Conservation (phyloP, 1,140 invertebrate species). For the Caenorhabditis briggsae region DNA sequence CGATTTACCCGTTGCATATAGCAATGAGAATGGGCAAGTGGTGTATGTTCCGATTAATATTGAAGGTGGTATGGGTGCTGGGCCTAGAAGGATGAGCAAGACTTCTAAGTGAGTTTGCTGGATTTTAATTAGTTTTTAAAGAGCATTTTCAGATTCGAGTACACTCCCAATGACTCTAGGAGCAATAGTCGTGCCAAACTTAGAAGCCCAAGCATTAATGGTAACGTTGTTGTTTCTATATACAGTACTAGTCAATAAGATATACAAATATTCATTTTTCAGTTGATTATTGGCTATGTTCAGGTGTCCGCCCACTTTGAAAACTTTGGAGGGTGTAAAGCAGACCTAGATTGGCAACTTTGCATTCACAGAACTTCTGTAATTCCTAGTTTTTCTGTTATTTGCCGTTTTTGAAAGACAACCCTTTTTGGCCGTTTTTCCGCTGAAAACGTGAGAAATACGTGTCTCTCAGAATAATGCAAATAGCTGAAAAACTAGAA, state of each 20-base stretch:
- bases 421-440: too few relatives aligned
- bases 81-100: slow-evolving; percentile 25
- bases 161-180: slow-evolving; percentile 40
- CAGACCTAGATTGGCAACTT: too few relatives aligned
- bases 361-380: too few relatives aligned
- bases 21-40: slow-evolving; percentile 64
- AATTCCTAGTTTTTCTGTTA: too few relatives aligned
- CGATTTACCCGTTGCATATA: slow-evolving; percentile 35
- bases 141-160: background rate
- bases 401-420: background rate
- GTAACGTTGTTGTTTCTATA: background rate
- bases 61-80: slow-evolving; percentile 55
- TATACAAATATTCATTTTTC: too few relatives aligned
- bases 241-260: too few relatives aligned
- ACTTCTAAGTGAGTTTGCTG: background rate
- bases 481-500: background rate
- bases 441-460: too few relatives aligned
- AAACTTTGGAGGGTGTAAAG: too few relatives aligned
- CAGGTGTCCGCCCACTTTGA: too few relatives aligned
- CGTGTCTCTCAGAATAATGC: too few relatives aligned
- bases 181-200: slow-evolving; percentile 58
- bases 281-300: too few relatives aligned
- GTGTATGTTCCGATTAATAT: slow-evolving; percentile 69
- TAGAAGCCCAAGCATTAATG: slow-evolving; percentile 54
- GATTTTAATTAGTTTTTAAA: background rate